phyloP scores from a whole-genome alignment of 2,113 vertebrate genomes.

The Sardina pilchardus region DNA sequence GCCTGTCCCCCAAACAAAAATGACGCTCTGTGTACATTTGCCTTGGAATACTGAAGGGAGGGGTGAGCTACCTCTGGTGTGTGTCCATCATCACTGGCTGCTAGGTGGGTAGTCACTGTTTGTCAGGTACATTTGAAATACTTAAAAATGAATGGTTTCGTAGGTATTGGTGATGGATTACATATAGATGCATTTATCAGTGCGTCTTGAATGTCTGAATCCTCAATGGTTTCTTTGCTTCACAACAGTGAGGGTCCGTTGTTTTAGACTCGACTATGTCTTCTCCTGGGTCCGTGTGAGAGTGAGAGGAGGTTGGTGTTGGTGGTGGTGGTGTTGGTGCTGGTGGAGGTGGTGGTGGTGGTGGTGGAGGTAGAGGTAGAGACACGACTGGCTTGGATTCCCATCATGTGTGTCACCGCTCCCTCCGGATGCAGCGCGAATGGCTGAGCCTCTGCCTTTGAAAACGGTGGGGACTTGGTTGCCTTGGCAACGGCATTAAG shows the following conservation, averaged over 20 bases:
- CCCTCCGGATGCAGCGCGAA: not conserved
- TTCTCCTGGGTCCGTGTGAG: not conserved
- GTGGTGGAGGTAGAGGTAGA: not conserved
- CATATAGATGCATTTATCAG: not conserved
- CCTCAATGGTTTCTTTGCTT: not conserved
- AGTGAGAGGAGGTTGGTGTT: not conserved
- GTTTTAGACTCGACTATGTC: too few relatives aligned
- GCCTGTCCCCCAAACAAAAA: too few relatives aligned
- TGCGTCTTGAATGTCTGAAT: not conserved
- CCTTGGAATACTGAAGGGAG: too few relatives aligned
- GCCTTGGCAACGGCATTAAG: constrained; percentile 36
- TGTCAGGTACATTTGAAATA: not conserved
- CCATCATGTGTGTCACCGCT: not conserved
- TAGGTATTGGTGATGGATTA: not conserved
- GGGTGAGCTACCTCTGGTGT: too few relatives aligned
- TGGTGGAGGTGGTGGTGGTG: not conserved
- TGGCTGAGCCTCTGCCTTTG: not conserved
- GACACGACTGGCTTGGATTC: not conserved
- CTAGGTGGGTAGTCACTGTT: not conserved
- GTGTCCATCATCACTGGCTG: not conserved
- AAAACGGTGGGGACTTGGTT: constrained; percentile 29
- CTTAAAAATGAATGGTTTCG: not conserved
- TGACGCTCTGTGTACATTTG: too few relatives aligned
- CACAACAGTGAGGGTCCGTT: not conserved
- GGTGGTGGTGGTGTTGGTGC: not conserved